Evolutionary conservation across 2,113 vertebrate genomes (phyloP).

Genomic region (Antechinus stuartii): DNA sequence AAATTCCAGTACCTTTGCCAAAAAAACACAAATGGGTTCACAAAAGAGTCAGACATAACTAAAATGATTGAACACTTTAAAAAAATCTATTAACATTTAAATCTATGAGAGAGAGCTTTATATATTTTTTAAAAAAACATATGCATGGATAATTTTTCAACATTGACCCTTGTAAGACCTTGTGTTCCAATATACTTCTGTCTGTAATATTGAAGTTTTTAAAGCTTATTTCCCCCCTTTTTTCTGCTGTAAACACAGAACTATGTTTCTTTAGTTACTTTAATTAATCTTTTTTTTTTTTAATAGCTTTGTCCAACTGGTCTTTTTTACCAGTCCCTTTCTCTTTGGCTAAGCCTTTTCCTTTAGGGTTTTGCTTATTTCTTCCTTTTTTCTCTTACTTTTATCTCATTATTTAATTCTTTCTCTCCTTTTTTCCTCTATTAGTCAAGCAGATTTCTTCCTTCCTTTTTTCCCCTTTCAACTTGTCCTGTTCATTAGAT

Average conservation of each 20-base stretch:
- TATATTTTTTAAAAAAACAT: background rate
- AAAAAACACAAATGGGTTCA: no score
- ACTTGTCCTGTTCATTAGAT: background rate
- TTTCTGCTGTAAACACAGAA: background rate
- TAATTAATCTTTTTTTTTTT: background rate
- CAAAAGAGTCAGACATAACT: no score
- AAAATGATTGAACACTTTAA: no score
- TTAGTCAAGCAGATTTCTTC: background rate
- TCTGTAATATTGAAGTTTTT: background rate
- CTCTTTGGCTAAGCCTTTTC: background rate
- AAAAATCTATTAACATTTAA: background rate
- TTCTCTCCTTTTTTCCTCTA: background rate
- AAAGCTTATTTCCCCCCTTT: background rate
- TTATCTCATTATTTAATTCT: background rate
- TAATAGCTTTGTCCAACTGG: background rate
- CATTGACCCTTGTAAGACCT: no score
- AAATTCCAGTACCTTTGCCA: no score
- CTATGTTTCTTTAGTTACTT: background rate
- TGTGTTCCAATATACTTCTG: background rate
- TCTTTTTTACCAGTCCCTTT: background rate
- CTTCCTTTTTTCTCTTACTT: background rate
- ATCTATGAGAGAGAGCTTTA: background rate
- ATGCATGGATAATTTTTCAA: no score
- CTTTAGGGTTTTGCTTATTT: background rate
- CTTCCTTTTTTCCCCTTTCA: background rate